phyloP scores from a whole-genome alignment of 2,113 vertebrate genomes.

The Catharus fuscescens region DNA sequence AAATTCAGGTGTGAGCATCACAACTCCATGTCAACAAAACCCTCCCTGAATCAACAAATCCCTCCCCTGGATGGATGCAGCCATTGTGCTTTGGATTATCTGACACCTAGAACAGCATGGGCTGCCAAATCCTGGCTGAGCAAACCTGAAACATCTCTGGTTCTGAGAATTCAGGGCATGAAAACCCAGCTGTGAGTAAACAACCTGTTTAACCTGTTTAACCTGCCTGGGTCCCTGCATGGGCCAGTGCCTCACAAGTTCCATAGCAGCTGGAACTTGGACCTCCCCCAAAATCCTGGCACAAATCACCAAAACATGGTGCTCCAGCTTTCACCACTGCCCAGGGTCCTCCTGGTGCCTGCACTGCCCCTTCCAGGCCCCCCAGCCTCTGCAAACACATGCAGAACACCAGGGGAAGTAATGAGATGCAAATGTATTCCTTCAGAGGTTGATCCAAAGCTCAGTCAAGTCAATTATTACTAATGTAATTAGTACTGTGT shows the following conservation, averaged over 20 bases:
- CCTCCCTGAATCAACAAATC: not conserved
- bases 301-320: fast-evolving
- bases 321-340: not conserved
- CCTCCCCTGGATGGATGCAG: not conserved
- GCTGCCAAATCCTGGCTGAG: not conserved
- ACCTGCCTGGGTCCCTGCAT: not conserved
- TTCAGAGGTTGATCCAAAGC: slow-evolving; percentile 43
- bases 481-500: slow-evolving; percentile 55
- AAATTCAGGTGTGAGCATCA: not conserved
- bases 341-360: fast-evolving
- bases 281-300: not conserved
- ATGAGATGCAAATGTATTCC: slow-evolving; percentile 61
- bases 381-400: not conserved
- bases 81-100: not conserved
- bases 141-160: not conserved
- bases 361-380: fast-evolving
- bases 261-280: fast-evolving
- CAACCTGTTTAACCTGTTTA: not conserved
- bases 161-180: not conserved
- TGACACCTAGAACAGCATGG: not conserved
- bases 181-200: not conserved
- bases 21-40: not conserved
- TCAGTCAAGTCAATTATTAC: slow-evolving; percentile 60
- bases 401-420: not conserved
- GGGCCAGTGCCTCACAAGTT: not conserved